Conservation (phyloP, 2,888 invertebrate genomes). For the Andrena fulva region DNA sequence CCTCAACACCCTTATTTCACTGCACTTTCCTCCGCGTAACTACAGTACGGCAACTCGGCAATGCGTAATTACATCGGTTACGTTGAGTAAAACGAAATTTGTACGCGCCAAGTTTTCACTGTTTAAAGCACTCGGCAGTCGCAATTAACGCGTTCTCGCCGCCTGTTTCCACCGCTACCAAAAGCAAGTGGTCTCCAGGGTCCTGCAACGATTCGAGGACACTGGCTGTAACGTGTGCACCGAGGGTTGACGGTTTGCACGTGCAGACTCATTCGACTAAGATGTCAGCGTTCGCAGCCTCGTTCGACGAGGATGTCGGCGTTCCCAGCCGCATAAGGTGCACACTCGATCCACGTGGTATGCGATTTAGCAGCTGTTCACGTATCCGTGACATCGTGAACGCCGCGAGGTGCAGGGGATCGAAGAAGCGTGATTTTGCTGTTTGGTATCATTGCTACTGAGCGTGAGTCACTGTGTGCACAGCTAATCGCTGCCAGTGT, state of each 20-base stretch:
- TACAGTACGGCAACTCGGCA: no score
- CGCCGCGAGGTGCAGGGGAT: neutral
- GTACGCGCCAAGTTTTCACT: neutral
- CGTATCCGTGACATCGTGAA: neutral
- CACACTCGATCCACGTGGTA: constrained; percentile 16
- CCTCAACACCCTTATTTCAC: constrained; percentile 15
- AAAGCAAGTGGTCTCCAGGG: neutral
- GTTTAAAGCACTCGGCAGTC: neutral
- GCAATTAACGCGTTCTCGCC: neutral
- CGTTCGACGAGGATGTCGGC: constrained; percentile 18
- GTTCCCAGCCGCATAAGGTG: constrained; percentile 18
- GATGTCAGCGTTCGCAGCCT: neutral
- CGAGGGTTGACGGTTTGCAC: neutral
- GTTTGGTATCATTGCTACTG: neutral
- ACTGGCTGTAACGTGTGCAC: neutral
- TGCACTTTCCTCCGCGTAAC: no score
- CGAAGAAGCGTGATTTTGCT: neutral
- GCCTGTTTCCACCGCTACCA: neutral
- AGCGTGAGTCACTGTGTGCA: neutral
- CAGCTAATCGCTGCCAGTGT: neutral
- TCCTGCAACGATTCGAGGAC: constrained; percentile 2
- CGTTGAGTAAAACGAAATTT: no score
- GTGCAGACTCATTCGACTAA: neutral
- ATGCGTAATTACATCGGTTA: no score
- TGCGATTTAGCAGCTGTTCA: constrained; percentile 27